These are phyloP conservation scores for Argopecten irradians DNA, from an alignment of 1,140 invertebrate genomes.

Conservation along the genomic window DNA sequence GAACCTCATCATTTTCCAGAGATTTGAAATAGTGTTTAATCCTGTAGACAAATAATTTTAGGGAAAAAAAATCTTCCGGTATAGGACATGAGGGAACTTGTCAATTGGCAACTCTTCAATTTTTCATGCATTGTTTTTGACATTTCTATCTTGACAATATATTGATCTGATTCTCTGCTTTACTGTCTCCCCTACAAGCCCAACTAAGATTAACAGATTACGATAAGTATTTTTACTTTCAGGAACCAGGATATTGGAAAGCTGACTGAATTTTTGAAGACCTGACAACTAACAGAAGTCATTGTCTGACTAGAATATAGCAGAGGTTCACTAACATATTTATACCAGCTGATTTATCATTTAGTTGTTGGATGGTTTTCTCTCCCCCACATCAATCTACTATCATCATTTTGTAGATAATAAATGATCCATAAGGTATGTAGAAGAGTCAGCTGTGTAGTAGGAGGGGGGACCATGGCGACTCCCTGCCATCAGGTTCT, in stretches of 20 bases:
- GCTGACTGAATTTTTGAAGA: neutral
- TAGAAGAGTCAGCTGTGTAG: neutral
- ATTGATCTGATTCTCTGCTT: neutral
- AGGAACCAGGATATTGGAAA: slow-evolving; percentile 3
- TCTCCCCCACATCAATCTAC: neutral
- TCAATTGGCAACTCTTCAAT: slow-evolving; percentile 16
- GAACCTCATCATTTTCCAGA: neutral
- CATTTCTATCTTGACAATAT: neutral
- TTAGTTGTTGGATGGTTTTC: neutral
- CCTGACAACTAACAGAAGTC: neutral
- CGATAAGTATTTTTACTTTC: neutral
- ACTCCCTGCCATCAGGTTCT: too few species aligned
- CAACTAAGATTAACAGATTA: neutral
- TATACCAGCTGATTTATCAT: slow-evolving; percentile 22
- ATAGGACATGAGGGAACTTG: neutral
- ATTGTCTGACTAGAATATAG: neutral
- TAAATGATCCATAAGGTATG: neutral
- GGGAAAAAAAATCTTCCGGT: neutral
- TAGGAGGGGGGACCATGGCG: too few species aligned
- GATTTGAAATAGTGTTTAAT: neutral
- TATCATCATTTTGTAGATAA: neutral
- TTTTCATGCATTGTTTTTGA: neutral
- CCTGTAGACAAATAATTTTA: neutral
- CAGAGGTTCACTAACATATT: neutral
- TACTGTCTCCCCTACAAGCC: neutral